A percentile compares a stretch with the other conserved stretches of the same genome.
Conservation (phyloP, 2,888 invertebrate genomes). For the Agrilus mali region DNA sequence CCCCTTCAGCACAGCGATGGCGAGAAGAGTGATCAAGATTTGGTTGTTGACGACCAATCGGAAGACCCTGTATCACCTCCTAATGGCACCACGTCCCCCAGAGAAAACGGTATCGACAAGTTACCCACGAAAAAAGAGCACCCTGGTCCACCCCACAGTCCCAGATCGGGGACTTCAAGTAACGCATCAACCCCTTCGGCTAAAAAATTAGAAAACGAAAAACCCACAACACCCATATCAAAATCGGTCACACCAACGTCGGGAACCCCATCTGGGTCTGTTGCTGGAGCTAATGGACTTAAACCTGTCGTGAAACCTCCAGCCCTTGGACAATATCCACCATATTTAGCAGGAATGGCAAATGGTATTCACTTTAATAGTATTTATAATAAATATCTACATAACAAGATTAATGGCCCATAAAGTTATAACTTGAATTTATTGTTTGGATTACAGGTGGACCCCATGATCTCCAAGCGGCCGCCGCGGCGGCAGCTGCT, state of each 20-base stretch:
- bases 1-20: constrained; percentile 58
- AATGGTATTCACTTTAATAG: constrained; percentile 29
- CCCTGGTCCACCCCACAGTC: constrained; percentile 56
- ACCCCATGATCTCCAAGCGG: constrained; percentile 47
- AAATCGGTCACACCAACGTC: constrained; percentile 82
- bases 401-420: too few species aligned
- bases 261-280: constrained; percentile 26
- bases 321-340: constrained; percentile 48
- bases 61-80: constrained; percentile 81
- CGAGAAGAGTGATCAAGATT: constrained; percentile 79
- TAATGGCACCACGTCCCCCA: constrained; percentile 78
- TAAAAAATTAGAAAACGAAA: constrained; percentile 72
- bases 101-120: constrained; percentile 78
- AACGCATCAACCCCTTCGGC: constrained; percentile 85
- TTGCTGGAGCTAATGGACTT: constrained; percentile 36
- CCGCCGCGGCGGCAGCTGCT: constrained; percentile 31
- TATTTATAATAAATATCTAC: not conserved
- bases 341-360: constrained; percentile 38
- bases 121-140: constrained; percentile 63
- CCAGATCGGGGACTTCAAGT: constrained; percentile 75
- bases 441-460: constrained; percentile 31
- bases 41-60: constrained; percentile 90
- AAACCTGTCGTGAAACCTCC: constrained; percentile 41
- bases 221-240: constrained; percentile 81
- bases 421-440: too few species aligned